Conservation (phyloP, 2,888 invertebrate genomes). For the Caenorhabditis panamensis region DNA sequence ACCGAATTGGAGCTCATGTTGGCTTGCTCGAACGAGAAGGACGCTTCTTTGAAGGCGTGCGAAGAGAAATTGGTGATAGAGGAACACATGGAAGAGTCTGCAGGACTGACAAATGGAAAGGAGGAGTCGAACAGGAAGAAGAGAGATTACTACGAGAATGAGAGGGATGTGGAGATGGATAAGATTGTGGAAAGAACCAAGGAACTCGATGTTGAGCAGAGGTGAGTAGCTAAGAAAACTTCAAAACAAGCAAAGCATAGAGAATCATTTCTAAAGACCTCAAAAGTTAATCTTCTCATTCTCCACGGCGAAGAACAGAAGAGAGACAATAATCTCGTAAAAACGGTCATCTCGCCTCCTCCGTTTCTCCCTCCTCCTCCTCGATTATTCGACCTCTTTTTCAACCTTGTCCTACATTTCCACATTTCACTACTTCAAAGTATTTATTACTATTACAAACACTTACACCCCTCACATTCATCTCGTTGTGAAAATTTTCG, state of each 20-base stretch:
- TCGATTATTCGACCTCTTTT: not conserved
- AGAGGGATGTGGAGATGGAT: not conserved
- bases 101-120: not conserved
- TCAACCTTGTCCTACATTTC: not conserved
- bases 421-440: not conserved
- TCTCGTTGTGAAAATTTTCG: no score
- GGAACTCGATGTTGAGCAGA: not conserved
- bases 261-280: no score
- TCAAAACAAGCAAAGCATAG: not conserved
- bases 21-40: not conserved
- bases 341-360: not conserved
- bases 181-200: not conserved
- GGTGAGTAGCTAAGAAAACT: not conserved
- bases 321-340: not conserved
- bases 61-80: constrained; percentile 10
- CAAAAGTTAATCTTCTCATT: no score
- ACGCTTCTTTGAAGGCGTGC: not conserved
- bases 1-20: not conserved
- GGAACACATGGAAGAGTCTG: not conserved
- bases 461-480: no score
- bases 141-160: not conserved
- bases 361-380: not conserved
- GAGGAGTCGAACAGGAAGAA: not conserved
- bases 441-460: no score
- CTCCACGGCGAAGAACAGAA: no score